Percentiles rank a stretch among this genome's conserved stretches.
Evolutionary conservation across 2,888 invertebrate species (phyloP).

Genomic region (Callyntrura sp.): DNA sequence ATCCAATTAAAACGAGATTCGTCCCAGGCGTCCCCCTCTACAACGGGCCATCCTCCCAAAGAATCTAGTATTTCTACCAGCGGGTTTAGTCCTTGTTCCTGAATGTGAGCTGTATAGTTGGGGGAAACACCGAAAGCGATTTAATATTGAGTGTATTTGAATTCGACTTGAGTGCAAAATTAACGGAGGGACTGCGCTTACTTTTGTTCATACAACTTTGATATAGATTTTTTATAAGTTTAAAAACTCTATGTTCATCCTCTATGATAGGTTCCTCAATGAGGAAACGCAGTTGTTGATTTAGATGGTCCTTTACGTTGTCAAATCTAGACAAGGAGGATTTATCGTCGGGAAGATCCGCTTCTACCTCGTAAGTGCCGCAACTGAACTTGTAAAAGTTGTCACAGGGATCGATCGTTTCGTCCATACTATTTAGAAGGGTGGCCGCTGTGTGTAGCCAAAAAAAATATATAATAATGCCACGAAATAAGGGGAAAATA

Average conservation of each 20-base stretch:
- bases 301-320: conserved; percentile 90
- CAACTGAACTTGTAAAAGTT: conserved; percentile 94
- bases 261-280: conserved; percentile 89
- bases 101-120: background rate
- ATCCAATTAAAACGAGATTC: background rate
- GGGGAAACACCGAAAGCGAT: too few relatives aligned
- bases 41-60: background rate
- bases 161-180: background rate
- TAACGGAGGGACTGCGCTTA: conserved; percentile 86
- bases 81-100: background rate
- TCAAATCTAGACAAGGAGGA: conserved; percentile 90
- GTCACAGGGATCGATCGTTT: conserved; percentile 91
- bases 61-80: background rate
- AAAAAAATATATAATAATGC: background rate
- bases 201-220: conserved; percentile 95
- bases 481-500: too few relatives aligned
- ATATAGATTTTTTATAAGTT: conserved; percentile 93
- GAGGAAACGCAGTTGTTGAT: conserved; percentile 90
- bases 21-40: background rate
- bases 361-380: conserved; percentile 90
- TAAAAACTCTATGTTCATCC: conserved; percentile 90
- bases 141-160: too few relatives aligned
- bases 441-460: conserved; percentile 88
- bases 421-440: conserved; percentile 90
- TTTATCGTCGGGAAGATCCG: conserved; percentile 92